These are phyloP conservation scores for Diprion similis DNA, from an alignment of 1,140 invertebrate genomes.

Conservation along the genomic window DNA sequence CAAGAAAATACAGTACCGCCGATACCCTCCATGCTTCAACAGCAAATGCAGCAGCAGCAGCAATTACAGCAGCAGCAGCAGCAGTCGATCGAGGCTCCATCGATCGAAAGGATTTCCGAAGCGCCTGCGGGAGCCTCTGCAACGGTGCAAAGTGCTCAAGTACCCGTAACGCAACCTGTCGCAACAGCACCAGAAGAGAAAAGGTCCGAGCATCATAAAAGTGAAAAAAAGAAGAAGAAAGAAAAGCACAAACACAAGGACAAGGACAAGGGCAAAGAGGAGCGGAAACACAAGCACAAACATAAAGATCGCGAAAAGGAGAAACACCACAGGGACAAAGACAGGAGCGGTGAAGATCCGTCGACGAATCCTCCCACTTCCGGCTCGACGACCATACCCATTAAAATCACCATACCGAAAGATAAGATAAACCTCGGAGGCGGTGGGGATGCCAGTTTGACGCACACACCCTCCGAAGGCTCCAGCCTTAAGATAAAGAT, in stretches of 20 bases:
- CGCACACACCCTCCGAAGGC: constrained; percentile 38
- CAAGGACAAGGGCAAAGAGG: constrained; percentile 70
- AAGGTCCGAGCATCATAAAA: constrained; percentile 60
- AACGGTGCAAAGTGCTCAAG: constrained; percentile 9
- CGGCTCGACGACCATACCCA: constrained; percentile 54
- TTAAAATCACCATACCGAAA: constrained; percentile 74
- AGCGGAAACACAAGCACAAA: constrained; percentile 67
- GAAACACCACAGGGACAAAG: constrained; percentile 61
- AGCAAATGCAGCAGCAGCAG: constrained; percentile 25
- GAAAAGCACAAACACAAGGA: constrained; percentile 73
- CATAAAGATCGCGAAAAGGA: constrained; percentile 69
- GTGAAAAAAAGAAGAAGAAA: constrained; percentile 70
- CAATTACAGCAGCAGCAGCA: constrained; percentile 18
- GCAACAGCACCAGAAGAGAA: constrained; percentile 43
- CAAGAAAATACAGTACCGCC: constrained; percentile 45
- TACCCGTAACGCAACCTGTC: constrained; percentile 7
- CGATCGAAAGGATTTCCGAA: constrained; percentile 18
- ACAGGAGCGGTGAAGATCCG: constrained; percentile 50
- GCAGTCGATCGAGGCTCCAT: constrained; percentile 19
- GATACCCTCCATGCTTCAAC: constrained; percentile 48
- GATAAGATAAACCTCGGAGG: constrained; percentile 64
- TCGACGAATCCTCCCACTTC: constrained; percentile 41
- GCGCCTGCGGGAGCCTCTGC: constrained; percentile 25
- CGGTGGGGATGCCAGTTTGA: constrained; percentile 37
- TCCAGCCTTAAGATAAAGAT: constrained; percentile 70